Percentiles rank a stretch among this genome's conserved stretches.
Evolutionary conservation across 2,113 vertebrate species (phyloP).

Genomic region (Epinephelus fuscoguttatus): DNA sequence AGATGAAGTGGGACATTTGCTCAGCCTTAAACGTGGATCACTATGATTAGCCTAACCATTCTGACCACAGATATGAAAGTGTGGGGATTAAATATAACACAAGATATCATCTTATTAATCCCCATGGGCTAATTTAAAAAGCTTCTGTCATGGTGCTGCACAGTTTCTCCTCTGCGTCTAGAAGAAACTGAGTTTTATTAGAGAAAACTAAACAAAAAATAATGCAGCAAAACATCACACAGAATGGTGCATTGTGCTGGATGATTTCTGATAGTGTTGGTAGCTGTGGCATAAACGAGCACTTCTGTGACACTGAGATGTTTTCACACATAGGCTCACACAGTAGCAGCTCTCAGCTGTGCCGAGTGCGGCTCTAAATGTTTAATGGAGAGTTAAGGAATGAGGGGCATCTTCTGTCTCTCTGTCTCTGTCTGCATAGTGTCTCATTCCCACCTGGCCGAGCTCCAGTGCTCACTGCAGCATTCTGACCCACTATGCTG

Average conservation of each 20-base stretch:
- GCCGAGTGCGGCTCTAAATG: constrained; percentile 75
- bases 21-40: constrained; percentile 14
- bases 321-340: constrained; percentile 40
- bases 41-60: constrained; percentile 36
- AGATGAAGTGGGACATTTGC: constrained; percentile 27
- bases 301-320: constrained; percentile 30
- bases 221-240: constrained; percentile 19
- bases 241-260: constrained; percentile 14
- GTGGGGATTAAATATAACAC: constrained; percentile 41
- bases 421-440: constrained; percentile 63
- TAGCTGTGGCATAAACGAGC: constrained; percentile 30
- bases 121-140: constrained; percentile 47
- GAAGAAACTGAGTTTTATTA: constrained; percentile 2
- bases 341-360: constrained; percentile 47
- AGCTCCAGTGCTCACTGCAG: constrained; percentile 79
- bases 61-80: constrained; percentile 24
- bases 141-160: constrained; percentile 28
- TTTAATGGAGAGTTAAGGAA: constrained; percentile 77
- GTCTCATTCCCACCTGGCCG: constrained; percentile 77
- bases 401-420: constrained; percentile 65
- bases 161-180: constrained; percentile 22
- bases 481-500: constrained; percentile 58
- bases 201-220: background rate
- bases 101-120: constrained; percentile 41
- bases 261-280: constrained; percentile 29